Evolutionary conservation across 53 echinoderm and acorn worm species (phyloP), one percentile per base, ranked within the genome.

Genomic region (Paracentrotus lividus): DNA sequence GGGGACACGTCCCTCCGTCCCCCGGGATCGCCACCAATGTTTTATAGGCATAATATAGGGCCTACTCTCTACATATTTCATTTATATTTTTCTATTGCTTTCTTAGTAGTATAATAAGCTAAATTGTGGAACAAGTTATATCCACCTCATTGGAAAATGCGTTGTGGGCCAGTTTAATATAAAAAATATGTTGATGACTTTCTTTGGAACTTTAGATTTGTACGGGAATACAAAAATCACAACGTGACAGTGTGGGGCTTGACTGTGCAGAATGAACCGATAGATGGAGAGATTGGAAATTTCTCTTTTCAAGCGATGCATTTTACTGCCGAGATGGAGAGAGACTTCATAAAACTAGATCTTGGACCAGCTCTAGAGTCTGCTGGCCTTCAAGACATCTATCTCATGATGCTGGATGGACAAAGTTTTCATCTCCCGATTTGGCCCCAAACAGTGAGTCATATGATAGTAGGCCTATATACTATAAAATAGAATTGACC

Each of bases 371-470:
- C 94, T 31, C 88, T 96, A 43, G 90, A 69, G 16, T 85, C 86
- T 23, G 90, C 92, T 29, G 93, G 94, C 33, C 93, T 94, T 36
- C 57, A 86, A 44, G 85, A 94, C 68, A 75, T 96, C 3, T 60
- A 95, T 49, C 87, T 96, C 4, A 96, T 96, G 96, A 95, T 94
- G 33, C 86, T 95, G 43, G 96, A 96, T 86, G 96, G 95, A 44
- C 88, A 96, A 21, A 57, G 90, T 33, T 76, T 90, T 31, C 32
- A 72, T 18, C 65, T 94, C 24, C 94, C 94, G 21, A 54, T 33
- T 5, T 94, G 94, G 94, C 88, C 89, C 13, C 42, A 94, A 34
- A 53, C 59, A 20, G 94, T 94, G 33, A 85, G 86, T 87, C 66
- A 26, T n/a, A n/a, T n/a, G n/a, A n/a, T n/a, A n/a, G n/a, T n/a